These are phyloP conservation scores for Chaunax sp. DNA, from an alignment of 2,797 vertebrate species.

Conservation along the genomic window DNA sequence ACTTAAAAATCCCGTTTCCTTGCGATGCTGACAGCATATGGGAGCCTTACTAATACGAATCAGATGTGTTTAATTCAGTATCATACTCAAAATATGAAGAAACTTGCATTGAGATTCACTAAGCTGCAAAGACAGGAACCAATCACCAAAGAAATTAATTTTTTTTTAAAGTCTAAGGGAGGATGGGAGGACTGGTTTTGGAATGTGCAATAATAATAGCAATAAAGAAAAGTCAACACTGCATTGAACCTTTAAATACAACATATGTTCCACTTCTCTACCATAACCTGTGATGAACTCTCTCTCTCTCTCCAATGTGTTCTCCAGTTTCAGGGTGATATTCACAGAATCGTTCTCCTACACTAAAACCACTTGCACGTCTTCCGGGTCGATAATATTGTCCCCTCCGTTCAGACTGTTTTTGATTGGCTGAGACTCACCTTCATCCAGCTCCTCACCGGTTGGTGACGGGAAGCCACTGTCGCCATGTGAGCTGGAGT, in stretches of 20 bases:
- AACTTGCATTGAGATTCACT: neutral
- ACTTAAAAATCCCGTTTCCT: neutral
- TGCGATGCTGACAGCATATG: neutral
- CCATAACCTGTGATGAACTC: neutral
- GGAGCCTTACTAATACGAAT: neutral
- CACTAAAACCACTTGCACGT: constrained; percentile 61
- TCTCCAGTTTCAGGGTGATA: constrained; percentile 67
- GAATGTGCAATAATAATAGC: constrained; percentile 10
- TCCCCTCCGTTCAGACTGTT: constrained; percentile 50
- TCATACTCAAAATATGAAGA: constrained; percentile 2
- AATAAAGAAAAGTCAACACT: neutral
- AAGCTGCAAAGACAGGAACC: constrained; percentile 25
- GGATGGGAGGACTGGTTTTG: neutral
- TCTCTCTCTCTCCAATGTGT: neutral
- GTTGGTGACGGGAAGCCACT: constrained; percentile 72
- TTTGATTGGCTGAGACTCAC: constrained; percentile 15
- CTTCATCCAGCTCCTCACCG: constrained; percentile 52
- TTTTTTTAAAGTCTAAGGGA: neutral
- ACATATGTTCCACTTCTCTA: constrained; percentile 9
- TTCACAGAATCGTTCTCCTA: constrained; percentile 43
- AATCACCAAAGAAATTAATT: constrained; percentile 17
- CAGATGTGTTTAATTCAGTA: constrained; percentile 10
- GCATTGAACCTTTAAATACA: constrained; percentile 42
- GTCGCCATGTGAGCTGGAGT: constrained; percentile 52
- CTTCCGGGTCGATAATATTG: constrained; percentile 49